Evolutionary conservation across 2,888 invertebrate species (phyloP), one percentile per base, ranked within the genome.

Genomic region (Meganola albula): DNA sequence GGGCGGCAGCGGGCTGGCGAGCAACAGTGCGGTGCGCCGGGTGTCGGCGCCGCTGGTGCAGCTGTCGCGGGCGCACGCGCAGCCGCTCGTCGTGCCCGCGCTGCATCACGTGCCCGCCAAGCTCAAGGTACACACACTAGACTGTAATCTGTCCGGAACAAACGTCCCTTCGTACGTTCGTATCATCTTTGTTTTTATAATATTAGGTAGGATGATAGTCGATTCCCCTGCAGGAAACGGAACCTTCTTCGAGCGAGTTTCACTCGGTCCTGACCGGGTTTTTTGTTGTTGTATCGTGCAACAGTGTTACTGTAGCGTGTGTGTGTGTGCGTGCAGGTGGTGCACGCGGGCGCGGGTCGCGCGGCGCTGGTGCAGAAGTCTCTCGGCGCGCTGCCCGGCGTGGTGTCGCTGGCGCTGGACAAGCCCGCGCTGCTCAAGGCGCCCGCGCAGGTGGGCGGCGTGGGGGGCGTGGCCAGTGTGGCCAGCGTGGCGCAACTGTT

Each of bases 311-410:
- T n/a, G 16, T 16, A 16, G 6, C 16, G 16, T 6, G 16, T 16
- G 4, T 16, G 4, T 4, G 4, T 13, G 8, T 24, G 7, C 25
- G 7, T 22, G 42, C 46, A 34, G 20, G 76, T 78, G 31, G 41
- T 82, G 8, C 80, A 82, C 60, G 80, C 82, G 7, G 74, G 75
- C 35, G 67, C 82, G 2, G 80, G 80, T 37, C 54, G 82, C 5
- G 65, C 76, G 20, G 61, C 80, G 2, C 53, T 82, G 1, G 66
- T 69, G 1, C 75, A 73, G 40, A 70, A 65, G 38, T 51, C 75
- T 9, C 44, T 48, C 24, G 48, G 58, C 4, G 41, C 52, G 5
- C 51, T 78, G 4, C 75, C 77, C 1, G 64, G 76, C 0, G 82
- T 82, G 0, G 78, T 82, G 2, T 77, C 80, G 0, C 50, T 83